These are phyloP conservation scores for Drosophila varians DNA, from an alignment of 1,140 invertebrate genomes.

Conservation along the genomic window DNA sequence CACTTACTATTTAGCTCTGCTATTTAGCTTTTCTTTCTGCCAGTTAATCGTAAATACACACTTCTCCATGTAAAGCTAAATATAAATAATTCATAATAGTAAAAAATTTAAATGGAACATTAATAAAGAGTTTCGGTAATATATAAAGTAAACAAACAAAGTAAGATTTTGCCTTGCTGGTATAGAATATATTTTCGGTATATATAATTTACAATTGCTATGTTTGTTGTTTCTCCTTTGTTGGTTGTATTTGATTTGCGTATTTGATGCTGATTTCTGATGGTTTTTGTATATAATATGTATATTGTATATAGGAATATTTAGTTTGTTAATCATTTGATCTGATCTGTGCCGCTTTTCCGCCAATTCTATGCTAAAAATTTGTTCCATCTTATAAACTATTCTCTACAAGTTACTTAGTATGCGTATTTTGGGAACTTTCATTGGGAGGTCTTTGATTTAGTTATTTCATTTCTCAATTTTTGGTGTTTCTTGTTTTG, in stretches of 20 bases:
- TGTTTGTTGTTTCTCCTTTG: constrained; percentile 57
- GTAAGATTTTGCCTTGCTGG: constrained; percentile 40
- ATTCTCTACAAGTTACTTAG: constrained; percentile 58
- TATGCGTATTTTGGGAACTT: constrained; percentile 75
- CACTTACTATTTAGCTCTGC: constrained; percentile 1
- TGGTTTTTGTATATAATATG: constrained; percentile 49
- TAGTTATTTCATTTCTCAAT: constrained; percentile 29
- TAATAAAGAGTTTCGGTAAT: constrained; percentile 30
- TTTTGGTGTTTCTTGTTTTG: constrained; percentile 38
- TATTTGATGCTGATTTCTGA: constrained; percentile 43
- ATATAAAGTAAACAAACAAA: constrained; percentile 8
- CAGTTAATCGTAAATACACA: constrained; percentile 40
- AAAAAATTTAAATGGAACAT: constrained; percentile 38
- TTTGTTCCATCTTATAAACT: constrained; percentile 55
- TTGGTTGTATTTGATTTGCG: constrained; percentile 66
- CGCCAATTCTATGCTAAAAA: constrained; percentile 40
- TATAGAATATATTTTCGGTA: constrained; percentile 74
- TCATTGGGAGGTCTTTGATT: constrained; percentile 79
- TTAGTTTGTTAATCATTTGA: constrained; percentile 74
- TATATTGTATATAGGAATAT: constrained; percentile 80
- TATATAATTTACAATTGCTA: constrained; percentile 75
- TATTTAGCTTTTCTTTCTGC: constrained; percentile 27
- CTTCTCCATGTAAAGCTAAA: constrained; percentile 32
- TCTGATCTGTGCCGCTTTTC: constrained; percentile 19
- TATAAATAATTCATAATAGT: constrained; percentile 15